These are phyloP conservation scores for Phocoena sinus DNA, from an alignment of 2,113 vertebrate genomes.

Conservation along the genomic window DNA sequence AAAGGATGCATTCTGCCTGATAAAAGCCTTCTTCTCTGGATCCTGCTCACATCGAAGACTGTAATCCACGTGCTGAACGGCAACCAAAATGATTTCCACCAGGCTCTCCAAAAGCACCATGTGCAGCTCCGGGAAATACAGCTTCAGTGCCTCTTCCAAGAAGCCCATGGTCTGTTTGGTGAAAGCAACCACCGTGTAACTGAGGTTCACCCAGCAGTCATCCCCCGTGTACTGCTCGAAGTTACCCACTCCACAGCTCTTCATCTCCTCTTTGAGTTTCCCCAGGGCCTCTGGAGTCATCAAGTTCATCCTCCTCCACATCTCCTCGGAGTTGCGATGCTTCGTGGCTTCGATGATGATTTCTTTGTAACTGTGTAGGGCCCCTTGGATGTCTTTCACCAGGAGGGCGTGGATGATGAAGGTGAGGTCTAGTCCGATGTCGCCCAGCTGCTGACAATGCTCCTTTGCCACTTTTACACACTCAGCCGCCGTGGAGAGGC, in stretches of 20 bases:
- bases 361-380: slow-evolving; percentile 94
- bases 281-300: slow-evolving; percentile 96
- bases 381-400: slow-evolving; percentile 93
- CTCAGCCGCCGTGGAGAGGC: slow-evolving; percentile 93
- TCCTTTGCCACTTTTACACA: slow-evolving; percentile 98
- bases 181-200: slow-evolving; percentile 97
- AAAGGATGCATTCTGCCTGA: slow-evolving; percentile 93
- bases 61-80: slow-evolving; percentile 98
- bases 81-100: slow-evolving; percentile 94
- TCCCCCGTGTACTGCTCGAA: slow-evolving; percentile 96
- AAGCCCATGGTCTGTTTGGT: slow-evolving; percentile 99
- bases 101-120: slow-evolving; percentile 98
- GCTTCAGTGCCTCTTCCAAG: slow-evolving; percentile 95
- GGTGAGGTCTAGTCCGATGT: slow-evolving; percentile 96
- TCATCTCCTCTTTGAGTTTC: slow-evolving; percentile 97
- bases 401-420: slow-evolving; percentile 95
- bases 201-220: slow-evolving; percentile 99
- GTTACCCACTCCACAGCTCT: slow-evolving; percentile 85
- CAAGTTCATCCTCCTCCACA: slow-evolving; percentile 98
- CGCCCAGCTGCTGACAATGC: slow-evolving; percentile 94
- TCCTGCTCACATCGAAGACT: slow-evolving; percentile 98
- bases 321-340: slow-evolving; percentile 98
- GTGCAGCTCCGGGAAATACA: slow-evolving; percentile 97
- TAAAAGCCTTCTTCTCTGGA: slow-evolving; percentile 93
- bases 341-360: slow-evolving; percentile 98